phyloP scores from a whole-genome alignment of 2,113 vertebrate genomes.

The Pristiophorus japonicus region DNA sequence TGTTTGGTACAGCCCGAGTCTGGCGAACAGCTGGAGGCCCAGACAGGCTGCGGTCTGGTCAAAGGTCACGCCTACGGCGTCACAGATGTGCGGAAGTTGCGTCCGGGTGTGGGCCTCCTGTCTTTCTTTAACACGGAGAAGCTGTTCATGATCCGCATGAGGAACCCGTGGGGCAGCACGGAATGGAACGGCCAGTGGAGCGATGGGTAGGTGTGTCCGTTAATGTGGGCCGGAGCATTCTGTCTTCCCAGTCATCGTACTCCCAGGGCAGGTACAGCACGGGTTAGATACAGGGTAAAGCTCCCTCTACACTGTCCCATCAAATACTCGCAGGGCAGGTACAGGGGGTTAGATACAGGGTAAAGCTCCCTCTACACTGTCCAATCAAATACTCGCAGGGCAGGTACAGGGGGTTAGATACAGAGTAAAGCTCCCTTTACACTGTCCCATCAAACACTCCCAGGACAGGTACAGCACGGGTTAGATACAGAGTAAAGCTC shows the following conservation, averaged over 20 bases:
- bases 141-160: constrained; percentile 63
- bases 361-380: too few species aligned
- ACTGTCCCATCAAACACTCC: too few species aligned
- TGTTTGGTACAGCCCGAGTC: constrained; percentile 54
- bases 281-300: neutral
- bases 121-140: constrained; percentile 45
- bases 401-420: too few species aligned
- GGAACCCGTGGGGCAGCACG: constrained; percentile 68
- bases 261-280: neutral
- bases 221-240: neutral
- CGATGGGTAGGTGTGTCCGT: constrained; percentile 52
- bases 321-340: too few species aligned
- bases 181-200: constrained; percentile 73
- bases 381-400: too few species aligned
- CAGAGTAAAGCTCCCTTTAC: too few species aligned
- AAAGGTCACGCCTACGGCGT: constrained; percentile 68
- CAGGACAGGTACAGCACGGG: too few species aligned
- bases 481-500: too few species aligned
- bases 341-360: too few species aligned
- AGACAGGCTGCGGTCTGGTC: constrained; percentile 63
- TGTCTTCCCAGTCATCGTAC: neutral
- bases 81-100: constrained; percentile 58
- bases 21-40: constrained; percentile 60
- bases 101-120: constrained; percentile 45
- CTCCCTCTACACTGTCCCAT: too few species aligned